These are phyloP conservation scores for Zaprionus lineosus DNA, from an alignment of 2,888 invertebrate species.

Conservation along the genomic window DNA sequence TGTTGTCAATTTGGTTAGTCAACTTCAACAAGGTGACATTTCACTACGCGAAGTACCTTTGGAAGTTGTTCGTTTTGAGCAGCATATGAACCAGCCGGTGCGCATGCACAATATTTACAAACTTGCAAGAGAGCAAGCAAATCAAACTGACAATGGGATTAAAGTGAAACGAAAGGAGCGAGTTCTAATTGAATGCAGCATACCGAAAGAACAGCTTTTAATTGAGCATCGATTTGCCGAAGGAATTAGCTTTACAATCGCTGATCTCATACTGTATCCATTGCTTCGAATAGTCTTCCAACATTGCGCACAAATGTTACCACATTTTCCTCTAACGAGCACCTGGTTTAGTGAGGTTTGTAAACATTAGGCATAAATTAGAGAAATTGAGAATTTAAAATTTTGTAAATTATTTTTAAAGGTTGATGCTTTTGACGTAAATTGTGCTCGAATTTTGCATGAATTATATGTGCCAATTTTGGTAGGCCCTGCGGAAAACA, in stretches of 20 bases:
- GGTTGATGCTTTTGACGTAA: constrained; percentile 74
- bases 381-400: neutral
- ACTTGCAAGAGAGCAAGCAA: constrained; percentile 85
- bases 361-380: neutral
- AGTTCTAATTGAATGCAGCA: constrained; percentile 83
- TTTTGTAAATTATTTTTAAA: constrained; percentile 39
- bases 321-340: constrained; percentile 85
- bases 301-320: constrained; percentile 75
- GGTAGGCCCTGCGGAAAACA: constrained; percentile 35
- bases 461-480: constrained; percentile 58
- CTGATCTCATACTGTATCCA: constrained; percentile 91
- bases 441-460: constrained; percentile 66
- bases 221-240: constrained; percentile 90
- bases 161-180: constrained; percentile 69
- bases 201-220: constrained; percentile 78
- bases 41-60: constrained; percentile 84
- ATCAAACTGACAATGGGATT: constrained; percentile 63
- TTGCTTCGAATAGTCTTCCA: constrained; percentile 86
- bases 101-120: constrained; percentile 93
- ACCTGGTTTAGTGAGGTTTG: constrained; percentile 85
- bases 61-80: constrained; percentile 91
- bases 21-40: constrained; percentile 81
- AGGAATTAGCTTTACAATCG: constrained; percentile 91
- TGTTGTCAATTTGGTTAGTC: constrained; percentile 85
- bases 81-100: constrained; percentile 92